These are phyloP conservation scores for Macaca fascicularis DNA, from an alignment of 2,113 vertebrate species.

Conservation along the genomic window DNA sequence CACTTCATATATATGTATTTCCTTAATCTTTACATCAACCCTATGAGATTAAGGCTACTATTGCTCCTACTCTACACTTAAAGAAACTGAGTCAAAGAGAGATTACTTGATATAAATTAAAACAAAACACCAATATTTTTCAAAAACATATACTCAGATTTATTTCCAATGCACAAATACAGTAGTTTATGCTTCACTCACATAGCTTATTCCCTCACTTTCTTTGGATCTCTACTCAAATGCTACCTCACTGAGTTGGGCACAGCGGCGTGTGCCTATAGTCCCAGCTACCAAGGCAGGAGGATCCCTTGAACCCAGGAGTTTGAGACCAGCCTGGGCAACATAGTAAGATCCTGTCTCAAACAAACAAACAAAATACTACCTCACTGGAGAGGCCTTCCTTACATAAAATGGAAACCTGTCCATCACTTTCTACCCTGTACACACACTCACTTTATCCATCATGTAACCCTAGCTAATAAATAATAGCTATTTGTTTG, in stretches of 20 bases:
- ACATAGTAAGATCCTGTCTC: not conserved
- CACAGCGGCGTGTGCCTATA: not conserved
- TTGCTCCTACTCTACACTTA: not conserved
- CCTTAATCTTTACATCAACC: not conserved
- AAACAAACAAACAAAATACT: not conserved
- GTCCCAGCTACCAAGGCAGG: not conserved
- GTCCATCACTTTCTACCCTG: fast-evolving
- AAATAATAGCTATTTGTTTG: not conserved
- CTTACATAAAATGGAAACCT: not conserved
- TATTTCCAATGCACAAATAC: not conserved
- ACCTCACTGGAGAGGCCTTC: not conserved
- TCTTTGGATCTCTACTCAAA: not conserved
- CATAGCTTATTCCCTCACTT: not conserved
- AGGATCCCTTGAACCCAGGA: not conserved
- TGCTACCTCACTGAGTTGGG: not conserved
- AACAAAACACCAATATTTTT: not conserved
- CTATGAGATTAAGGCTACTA: not conserved
- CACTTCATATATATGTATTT: not conserved
- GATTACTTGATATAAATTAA: not conserved
- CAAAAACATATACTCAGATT: not conserved
- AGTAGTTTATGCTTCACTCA: not conserved
- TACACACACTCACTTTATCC: not conserved
- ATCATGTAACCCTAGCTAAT: not conserved
- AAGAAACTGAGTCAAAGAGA: slow-evolving; percentile 4
- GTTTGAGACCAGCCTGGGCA: not conserved